Evolutionary conservation across 2,888 invertebrate species (phyloP).

Genomic region (Lasioglossum leucozonium): DNA sequence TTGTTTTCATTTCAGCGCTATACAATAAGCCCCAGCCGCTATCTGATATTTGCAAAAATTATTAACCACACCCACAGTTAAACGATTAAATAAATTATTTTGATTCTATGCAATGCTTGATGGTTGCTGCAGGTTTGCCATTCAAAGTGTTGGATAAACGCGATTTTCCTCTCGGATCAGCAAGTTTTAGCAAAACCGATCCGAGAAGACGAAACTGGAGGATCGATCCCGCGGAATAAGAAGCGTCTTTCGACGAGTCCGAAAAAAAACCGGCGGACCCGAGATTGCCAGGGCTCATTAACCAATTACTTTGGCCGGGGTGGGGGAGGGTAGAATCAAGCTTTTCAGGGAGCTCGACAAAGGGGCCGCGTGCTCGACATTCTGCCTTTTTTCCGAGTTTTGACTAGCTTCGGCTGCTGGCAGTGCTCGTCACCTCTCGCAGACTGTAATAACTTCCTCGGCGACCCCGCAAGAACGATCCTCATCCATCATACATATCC

Average conservation of each 20-base stretch:
- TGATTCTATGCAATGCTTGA: background rate
- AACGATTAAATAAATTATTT: too few species aligned
- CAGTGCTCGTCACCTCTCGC: conserved; percentile 60
- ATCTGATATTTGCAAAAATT: too few species aligned
- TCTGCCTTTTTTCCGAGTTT: conserved; percentile 55
- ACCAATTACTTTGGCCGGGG: conserved; percentile 65
- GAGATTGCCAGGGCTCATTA: conserved; percentile 68
- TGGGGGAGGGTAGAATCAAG: conserved; percentile 25
- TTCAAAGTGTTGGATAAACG: background rate
- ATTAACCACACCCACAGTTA: too few species aligned
- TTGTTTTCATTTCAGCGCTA: too few species aligned
- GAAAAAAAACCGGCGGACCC: conserved; percentile 38
- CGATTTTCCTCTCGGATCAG: background rate
- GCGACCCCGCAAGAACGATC: conserved; percentile 74
- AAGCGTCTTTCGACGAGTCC: conserved; percentile 31
- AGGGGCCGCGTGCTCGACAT: conserved; percentile 68
- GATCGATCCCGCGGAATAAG: conserved; percentile 39
- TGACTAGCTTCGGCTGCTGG: conserved; percentile 35
- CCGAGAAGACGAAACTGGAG: conserved; percentile 20
- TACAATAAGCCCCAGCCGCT: too few species aligned
- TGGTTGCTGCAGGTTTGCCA: background rate
- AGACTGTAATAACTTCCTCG: conserved; percentile 78
- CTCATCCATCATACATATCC: conserved; percentile 75
- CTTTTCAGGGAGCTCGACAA: conserved; percentile 54
- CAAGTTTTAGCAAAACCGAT: background rate